These are phyloP conservation scores for Tortricodes alternella DNA, from an alignment of 2,888 invertebrate species.

Conservation along the genomic window DNA sequence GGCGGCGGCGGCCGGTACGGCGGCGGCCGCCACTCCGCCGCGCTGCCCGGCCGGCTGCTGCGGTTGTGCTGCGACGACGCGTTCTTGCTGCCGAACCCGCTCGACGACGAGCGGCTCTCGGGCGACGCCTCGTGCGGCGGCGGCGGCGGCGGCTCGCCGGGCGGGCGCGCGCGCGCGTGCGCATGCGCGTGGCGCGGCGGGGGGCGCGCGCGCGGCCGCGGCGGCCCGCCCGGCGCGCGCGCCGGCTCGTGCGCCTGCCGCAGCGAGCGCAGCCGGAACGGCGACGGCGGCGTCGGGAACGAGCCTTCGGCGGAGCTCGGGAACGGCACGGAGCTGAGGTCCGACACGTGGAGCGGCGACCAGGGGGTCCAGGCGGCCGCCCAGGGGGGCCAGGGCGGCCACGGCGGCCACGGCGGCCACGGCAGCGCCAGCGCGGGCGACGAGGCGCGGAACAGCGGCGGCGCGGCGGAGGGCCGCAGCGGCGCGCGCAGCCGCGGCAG, in stretches of 20 bases:
- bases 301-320: constrained; percentile 91
- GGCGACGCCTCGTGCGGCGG: constrained; percentile 91
- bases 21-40: constrained; percentile 90
- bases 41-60: constrained; percentile 87
- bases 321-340: constrained; percentile 92
- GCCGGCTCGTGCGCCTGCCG: too few relatives aligned
- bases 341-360: constrained; percentile 91
- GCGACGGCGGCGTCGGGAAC: constrained; percentile 89
- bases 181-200: constrained; percentile 86
- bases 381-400: constrained; percentile 87
- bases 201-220: constrained; percentile 74
- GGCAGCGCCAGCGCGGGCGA: constrained; percentile 70
- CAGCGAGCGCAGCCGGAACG: constrained; percentile 84
- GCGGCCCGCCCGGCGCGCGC: constrained; percentile 87
- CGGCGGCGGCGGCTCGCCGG: constrained; percentile 82
- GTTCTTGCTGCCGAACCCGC: constrained; percentile 95
- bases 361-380: constrained; percentile 86
- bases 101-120: constrained; percentile 93
- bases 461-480: constrained; percentile 85
- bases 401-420: constrained; percentile 82
- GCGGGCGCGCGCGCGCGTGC: constrained; percentile 81
- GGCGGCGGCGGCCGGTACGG: constrained; percentile 89
- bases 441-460: constrained; percentile 72
- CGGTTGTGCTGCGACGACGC: constrained; percentile 92
- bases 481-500: constrained; percentile 82